Base-by-base conservation (phyloP, 2,797 vertebrate genomes). In the Podarcis lilfordi region DNA sequence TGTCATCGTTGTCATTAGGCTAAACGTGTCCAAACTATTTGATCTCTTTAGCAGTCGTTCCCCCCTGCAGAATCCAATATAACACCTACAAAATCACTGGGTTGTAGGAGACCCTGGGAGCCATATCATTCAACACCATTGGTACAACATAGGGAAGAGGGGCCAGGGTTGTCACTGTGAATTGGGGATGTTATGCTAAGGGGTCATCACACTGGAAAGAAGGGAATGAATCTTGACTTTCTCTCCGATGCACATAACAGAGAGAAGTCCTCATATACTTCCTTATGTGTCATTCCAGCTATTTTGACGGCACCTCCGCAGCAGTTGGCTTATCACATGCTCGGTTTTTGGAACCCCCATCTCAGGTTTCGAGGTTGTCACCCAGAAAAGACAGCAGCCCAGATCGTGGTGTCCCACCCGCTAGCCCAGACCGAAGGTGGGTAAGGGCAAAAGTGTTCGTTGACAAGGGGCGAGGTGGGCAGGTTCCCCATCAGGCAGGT, bases 381-480 rank as follows among this genome's bases (percentile, higher is more conserved):
- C 74, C 7, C 32, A 61, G 85, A 88, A 93, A 89, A 85, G 89
- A 80, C 1, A 0, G 9, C 21, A 86, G 72, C 77, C 89, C 84
- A 37, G 78, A 95, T 2, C 89, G 55, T 37, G 92, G 64, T 29
- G 9, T 90, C 4, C 27, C 35, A 37, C 21, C 3, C 35, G 0
- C 45, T 3, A 35, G 71, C 74, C 94, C 95, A 5, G 96, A 96
- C 79, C 96, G 50, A 86, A 95, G 97, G 97, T 97, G 90, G 92
- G 97, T 96, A 1, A 68, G 35, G 25, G 35, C 0, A 4, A 10
- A 23, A 37, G 9, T n/a, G 11, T 15, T 55, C 13, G 0, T 45
- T 25, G 21, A 2, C 9, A 29, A 50, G 29, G 64, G 13, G 43
- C 3, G 66, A 4, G 23, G 27, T 17, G 64, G 7, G 5, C 21